These are phyloP conservation scores for Drosophila sproati DNA, from an alignment of 1,140 invertebrate genomes.

Conservation along the genomic window DNA sequence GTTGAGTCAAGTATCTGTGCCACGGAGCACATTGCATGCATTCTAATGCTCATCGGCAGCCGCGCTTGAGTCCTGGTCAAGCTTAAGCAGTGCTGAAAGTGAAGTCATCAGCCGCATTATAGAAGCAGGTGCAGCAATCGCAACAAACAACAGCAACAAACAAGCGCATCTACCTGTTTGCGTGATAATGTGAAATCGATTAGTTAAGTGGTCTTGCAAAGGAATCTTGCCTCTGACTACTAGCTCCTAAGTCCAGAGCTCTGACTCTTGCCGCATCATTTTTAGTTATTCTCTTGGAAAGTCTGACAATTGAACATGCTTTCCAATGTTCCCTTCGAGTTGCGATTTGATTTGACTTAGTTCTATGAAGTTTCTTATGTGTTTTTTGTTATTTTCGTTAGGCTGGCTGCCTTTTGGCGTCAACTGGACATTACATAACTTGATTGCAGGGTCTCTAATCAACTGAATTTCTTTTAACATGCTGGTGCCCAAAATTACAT, in stretches of 20 bases:
- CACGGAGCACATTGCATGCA: slow-evolving; percentile 16
- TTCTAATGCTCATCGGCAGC: slow-evolving; percentile 22
- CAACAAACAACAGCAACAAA: slow-evolving; percentile 21
- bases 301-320: slow-evolving; percentile 76
- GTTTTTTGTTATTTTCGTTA: slow-evolving; percentile 1
- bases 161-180: slow-evolving; percentile 42
- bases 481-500: slow-evolving; percentile 48
- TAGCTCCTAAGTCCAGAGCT: background rate
- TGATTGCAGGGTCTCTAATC: slow-evolving; percentile 70
- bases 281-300: slow-evolving; percentile 51
- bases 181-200: slow-evolving; percentile 71
- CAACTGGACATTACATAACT: slow-evolving; percentile 78
- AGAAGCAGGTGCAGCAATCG: slow-evolving; percentile 11
- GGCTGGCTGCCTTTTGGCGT: slow-evolving; percentile 54
- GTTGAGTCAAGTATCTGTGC: slow-evolving; percentile 15
- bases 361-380: slow-evolving; percentile 25
- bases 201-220: slow-evolving; percentile 46
- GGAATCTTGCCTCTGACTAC: background rate
- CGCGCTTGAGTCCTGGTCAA: background rate
- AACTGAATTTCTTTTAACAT: slow-evolving; percentile 38
- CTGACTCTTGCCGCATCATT: slow-evolving; percentile 3
- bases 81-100: slow-evolving; percentile 44
- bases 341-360: slow-evolving; percentile 25
- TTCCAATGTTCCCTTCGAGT: slow-evolving; percentile 16
- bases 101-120: slow-evolving; percentile 53